Evolutionary conservation across 2,113 vertebrate species (phyloP).

Genomic region (Mesocricetus auratus): DNA sequence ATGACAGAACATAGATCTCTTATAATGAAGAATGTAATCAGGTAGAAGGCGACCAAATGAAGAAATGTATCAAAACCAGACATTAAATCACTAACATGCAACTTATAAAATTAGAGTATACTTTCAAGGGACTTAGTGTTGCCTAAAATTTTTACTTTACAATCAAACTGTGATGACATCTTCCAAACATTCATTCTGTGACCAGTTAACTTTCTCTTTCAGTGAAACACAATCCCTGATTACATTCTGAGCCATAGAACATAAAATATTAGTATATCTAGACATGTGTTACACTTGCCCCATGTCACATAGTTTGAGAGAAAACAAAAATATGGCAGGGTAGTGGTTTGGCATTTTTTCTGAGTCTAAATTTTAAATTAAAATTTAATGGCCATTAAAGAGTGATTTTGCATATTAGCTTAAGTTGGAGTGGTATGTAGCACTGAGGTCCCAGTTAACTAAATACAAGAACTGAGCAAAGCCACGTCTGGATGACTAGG

Average conservation of each 20-base stretch:
- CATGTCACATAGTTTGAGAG: neutral
- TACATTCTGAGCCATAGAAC: neutral
- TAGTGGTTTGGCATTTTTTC: neutral
- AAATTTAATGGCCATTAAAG: neutral
- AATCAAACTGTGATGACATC: neutral
- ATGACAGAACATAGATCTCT: neutral
- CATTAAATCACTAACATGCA: neutral
- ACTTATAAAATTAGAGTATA: neutral
- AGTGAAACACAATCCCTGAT: conserved; percentile 6
- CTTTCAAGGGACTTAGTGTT: neutral
- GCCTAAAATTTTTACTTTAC: neutral
- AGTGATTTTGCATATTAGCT: neutral
- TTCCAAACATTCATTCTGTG: neutral
- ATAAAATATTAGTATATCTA: neutral
- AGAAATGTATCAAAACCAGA: neutral
- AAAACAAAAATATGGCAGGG: neutral
- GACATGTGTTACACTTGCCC: neutral
- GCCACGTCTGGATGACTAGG: too few species aligned
- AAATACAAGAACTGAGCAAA: neutral
- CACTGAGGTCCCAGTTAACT: neutral
- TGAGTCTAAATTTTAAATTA: neutral
- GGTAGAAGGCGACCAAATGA: neutral
- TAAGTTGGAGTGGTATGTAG: neutral
- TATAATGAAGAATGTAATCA: neutral
- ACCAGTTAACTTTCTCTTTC: neutral